Evolutionary conservation across 2,888 invertebrate species (phyloP), one percentile per base, ranked within the genome.

Genomic region (Tyria jacobaeae): DNA sequence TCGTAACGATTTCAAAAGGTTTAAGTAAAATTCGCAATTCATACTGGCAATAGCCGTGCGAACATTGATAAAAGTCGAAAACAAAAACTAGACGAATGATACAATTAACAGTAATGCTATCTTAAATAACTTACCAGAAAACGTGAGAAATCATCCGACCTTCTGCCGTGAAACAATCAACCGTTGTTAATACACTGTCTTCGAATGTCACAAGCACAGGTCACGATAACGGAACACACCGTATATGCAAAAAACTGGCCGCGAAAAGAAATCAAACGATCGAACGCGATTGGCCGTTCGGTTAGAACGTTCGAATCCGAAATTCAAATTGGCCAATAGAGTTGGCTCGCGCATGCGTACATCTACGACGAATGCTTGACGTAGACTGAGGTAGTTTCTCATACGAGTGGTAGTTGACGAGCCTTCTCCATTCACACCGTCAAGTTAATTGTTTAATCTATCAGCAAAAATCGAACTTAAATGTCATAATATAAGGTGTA

Each of bases 341-440:
- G 64, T 56, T 50, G 55, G 56, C 68, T 75, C 83, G 81, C 84
- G 81, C 83, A 84, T 86, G 88, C 91, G 88, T 89, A 82, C 79
- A 77, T 65, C 83, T 73, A 75, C 85, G 77, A 82, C 89, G 82
- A 85, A 86, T 85, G 89, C 83, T 86, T 86, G 88, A 84, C 88
- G 87, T 87, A 73, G 83, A 91, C 89, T 89, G 85, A 86, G 82
- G 88, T 76, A 85, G 88, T 90, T 89, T 90, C 89, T 89, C 87
- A 88, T 89, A 89, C 84, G 87, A 89, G 82, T 87, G 86, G 85
- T 84, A 81, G 85, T 85, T 78, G 76, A 75, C 85, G 86, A 86
- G 85, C 89, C 89, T 90, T 90, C 87, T 89, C 90, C 90, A 89
- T 90, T 91, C 90, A 88, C 90, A 83, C 80, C 79, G 86, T 84